Base-by-base conservation (phyloP, 2,113 vertebrate genomes). In the Labeo rohita region DNA sequence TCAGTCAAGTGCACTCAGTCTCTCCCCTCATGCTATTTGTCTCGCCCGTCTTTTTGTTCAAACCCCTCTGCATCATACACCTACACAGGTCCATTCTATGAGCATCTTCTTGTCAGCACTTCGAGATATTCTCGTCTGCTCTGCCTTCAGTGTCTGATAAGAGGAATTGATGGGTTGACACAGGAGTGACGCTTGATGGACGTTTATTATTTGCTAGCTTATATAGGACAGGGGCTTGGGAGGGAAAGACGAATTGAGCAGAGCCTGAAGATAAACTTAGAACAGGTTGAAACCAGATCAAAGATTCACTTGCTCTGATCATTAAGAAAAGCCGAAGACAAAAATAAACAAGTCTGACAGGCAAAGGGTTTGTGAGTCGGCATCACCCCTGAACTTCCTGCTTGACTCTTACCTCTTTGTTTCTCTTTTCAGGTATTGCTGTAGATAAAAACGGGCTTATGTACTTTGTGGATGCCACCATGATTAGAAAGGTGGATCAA, bases 401-500 rank as follows among this genome's bases (percentile, higher is more conserved):
- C 11, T 74, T 7, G 23, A 34, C 18, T 81, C 50, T 86, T 28
- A 15, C 73, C 81, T 66, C 54, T 89, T 68, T 61, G 49, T 74
- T 28, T 74, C 83, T 85, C 85, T 90, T 88, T 92, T 86, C 92
- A 99, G 98, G 98, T 86, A 98, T 99, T 50, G 98, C 98, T 6
- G 97, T 99, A 84, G 98, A 99, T 95, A 99, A 99, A 92, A 98
- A 98, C 1, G 98, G 98, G 4, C 94, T 99, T 85, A 98, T 99
- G 96, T 99, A 98, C 93, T 99, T 99, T 87, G 98, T 99, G 84
- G 98, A 99, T 10, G 98, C 98, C 91, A 99, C 98, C 89, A 99
- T 99, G 98, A 99, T 99, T 91, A 96, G 98, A 70, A 99, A 99
- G 93, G 98, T 99, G 49, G 98, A 99, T 95, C 98, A 99, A 94